Percentiles rank a stretch among this genome's conserved stretches.
phyloP scores from a whole-genome alignment of 2,113 vertebrate genomes.

The Capreolus pygargus region DNA sequence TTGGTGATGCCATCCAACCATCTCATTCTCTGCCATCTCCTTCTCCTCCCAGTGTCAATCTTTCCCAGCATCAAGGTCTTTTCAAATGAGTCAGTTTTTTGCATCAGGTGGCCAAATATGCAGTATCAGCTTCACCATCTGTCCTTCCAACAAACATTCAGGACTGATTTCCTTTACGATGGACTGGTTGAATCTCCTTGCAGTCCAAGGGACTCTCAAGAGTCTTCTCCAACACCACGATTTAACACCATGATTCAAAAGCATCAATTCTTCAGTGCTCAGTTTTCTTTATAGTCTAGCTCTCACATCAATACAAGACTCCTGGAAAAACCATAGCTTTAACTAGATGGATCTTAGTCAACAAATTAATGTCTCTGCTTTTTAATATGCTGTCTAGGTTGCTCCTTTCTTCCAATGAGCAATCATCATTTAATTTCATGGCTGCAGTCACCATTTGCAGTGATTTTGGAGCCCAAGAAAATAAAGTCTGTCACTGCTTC shows the following conservation, averaged over 20 bases:
- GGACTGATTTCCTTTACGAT: neutral
- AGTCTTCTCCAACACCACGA: neutral
- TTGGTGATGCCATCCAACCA: neutral
- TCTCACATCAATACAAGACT: neutral
- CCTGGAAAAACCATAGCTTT: neutral
- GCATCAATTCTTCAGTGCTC: neutral
- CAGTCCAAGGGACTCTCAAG: neutral
- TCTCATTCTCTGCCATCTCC: neutral
- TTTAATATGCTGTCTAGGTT: neutral
- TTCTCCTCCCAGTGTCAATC: neutral
- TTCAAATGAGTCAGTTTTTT: neutral
- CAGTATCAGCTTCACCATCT: neutral
- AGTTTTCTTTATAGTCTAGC: neutral
- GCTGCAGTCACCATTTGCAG: neutral
- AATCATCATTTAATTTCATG: neutral
- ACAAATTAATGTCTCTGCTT: neutral
- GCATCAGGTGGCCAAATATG: neutral
- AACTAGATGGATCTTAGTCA: neutral
- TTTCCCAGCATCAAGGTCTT: neutral
- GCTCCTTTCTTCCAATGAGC: neutral
- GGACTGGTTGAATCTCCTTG: neutral
- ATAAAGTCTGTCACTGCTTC: neutral
- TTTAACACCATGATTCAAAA: neutral
- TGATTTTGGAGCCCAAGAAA: neutral
- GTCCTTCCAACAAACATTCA: neutral